Evolutionary conservation across 2,113 vertebrate species (phyloP).

Genomic region (Hypanus sabinus): DNA sequence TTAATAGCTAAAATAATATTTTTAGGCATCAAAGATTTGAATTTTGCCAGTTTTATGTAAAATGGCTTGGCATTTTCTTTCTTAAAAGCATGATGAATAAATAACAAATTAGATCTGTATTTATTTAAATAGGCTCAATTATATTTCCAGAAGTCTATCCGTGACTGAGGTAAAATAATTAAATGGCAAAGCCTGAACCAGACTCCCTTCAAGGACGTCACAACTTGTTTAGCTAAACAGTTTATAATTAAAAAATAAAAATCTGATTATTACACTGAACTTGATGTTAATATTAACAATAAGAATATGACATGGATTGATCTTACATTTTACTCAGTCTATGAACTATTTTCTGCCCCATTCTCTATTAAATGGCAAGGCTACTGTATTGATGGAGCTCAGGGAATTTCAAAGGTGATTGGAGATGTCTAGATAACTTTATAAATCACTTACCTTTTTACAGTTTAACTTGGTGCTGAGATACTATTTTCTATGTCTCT

Average conservation of each 20-base stretch:
- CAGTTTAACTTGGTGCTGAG: conserved; percentile 20
- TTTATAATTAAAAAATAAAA: not conserved
- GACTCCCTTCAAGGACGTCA: not conserved
- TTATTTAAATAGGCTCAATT: not conserved
- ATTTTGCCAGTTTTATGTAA: not conserved
- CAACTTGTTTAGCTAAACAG: not conserved
- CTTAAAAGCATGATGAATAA: not conserved
- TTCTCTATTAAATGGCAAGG: conserved; percentile 5
- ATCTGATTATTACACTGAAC: conserved; percentile 12
- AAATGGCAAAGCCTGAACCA: not conserved
- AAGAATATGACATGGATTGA: not conserved
- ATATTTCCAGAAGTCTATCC: not conserved
- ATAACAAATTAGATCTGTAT: not conserved
- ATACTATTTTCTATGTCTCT: conserved; percentile 11
- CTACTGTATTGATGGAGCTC: conserved; percentile 31
- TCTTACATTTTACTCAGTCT: conserved; percentile 10
- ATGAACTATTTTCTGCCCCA: conserved; percentile 2
- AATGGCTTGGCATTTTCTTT: not conserved
- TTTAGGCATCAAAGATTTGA: not conserved
- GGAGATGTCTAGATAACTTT: conserved; percentile 18
- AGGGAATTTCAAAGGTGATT: conserved; percentile 33
- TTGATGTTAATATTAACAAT: conserved; percentile 22
- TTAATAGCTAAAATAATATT: not conserved
- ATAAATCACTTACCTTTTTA: conserved; percentile 17
- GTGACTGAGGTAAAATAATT: not conserved